Conservation (phyloP, 2,797 vertebrate species). For the Ambastaia sidthimunki region DNA sequence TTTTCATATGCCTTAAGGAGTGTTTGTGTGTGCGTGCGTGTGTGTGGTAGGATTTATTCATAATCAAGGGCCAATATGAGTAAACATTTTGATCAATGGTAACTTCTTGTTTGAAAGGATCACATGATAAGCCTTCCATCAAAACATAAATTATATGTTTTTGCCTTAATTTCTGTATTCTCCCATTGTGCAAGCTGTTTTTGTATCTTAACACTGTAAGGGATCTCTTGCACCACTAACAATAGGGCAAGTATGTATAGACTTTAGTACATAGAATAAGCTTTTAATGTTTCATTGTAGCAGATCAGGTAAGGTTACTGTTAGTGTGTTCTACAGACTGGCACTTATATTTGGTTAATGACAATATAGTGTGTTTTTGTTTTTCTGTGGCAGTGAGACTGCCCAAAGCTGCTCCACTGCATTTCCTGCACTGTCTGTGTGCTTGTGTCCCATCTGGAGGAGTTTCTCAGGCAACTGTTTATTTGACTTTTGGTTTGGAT, state of each 20-base stretch:
- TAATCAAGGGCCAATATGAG: constrained; percentile 44
- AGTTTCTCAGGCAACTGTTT: constrained; percentile 37
- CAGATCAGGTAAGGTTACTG: constrained; percentile 36
- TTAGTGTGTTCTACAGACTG: background rate
- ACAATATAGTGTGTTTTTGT: constrained; percentile 13
- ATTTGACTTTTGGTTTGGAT: constrained; percentile 56
- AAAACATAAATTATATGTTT: constrained; percentile 16
- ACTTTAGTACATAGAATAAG: constrained; percentile 31
- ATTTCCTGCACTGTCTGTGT: constrained; percentile 41
- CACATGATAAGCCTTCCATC: constrained; percentile 34
- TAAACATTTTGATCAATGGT: constrained; percentile 7
- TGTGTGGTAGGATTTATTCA: background rate
- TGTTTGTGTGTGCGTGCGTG: constrained; percentile 1
- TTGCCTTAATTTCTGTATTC: constrained; percentile 8
- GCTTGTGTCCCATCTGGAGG: constrained; percentile 7
- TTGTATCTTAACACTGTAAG: constrained; percentile 51
- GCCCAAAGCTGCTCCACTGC: constrained; percentile 40
- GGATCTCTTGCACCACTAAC: constrained; percentile 45
- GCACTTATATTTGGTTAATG: constrained; percentile 37
- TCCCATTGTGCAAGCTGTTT: constrained; percentile 17
- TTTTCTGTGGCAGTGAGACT: constrained; percentile 42
- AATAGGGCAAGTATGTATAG: constrained; percentile 23
- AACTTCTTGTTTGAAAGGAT: constrained; percentile 27
- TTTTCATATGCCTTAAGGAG: constrained; percentile 50
- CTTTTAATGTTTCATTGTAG: constrained; percentile 48